Conservation (phyloP, 2,888 invertebrate genomes). For the Andrena fulva region DNA sequence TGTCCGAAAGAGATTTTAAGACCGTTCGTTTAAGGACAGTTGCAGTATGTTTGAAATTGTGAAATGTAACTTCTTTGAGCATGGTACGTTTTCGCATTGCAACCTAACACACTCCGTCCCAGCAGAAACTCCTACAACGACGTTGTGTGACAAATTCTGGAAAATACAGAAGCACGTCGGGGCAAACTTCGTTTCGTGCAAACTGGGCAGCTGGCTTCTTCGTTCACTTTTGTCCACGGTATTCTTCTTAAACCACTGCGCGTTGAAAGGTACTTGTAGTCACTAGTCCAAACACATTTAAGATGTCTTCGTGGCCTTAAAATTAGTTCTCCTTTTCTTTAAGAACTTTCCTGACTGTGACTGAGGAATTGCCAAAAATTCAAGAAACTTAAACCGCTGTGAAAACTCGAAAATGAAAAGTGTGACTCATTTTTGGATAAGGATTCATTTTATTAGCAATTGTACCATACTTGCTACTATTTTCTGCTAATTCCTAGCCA, state of each 20-base stretch:
- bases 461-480: too few species aligned
- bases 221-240: slow-evolving; percentile 5
- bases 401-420: too few species aligned
- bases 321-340: background rate
- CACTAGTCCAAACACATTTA: background rate
- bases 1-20: background rate
- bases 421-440: too few species aligned
- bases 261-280: background rate
- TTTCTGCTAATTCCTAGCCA: too few species aligned
- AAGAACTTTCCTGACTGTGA: too few species aligned
- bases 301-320: too few species aligned
- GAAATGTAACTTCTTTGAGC: slow-evolving; percentile 1
- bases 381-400: too few species aligned
- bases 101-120: background rate
- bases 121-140: slow-evolving; percentile 2
- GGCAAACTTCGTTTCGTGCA: background rate
- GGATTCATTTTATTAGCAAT: too few species aligned
- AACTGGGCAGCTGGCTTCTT: background rate
- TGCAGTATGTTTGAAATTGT: background rate
- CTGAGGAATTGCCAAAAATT: too few species aligned
- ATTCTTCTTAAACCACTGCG: background rate
- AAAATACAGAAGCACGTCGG: slow-evolving; percentile 4
- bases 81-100: background rate
- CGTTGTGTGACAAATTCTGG: slow-evolving; percentile 7
- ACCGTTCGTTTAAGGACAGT: background rate